Base-by-base conservation (phyloP, 1,140 invertebrate species). In the Drosophila sproati region DNA sequence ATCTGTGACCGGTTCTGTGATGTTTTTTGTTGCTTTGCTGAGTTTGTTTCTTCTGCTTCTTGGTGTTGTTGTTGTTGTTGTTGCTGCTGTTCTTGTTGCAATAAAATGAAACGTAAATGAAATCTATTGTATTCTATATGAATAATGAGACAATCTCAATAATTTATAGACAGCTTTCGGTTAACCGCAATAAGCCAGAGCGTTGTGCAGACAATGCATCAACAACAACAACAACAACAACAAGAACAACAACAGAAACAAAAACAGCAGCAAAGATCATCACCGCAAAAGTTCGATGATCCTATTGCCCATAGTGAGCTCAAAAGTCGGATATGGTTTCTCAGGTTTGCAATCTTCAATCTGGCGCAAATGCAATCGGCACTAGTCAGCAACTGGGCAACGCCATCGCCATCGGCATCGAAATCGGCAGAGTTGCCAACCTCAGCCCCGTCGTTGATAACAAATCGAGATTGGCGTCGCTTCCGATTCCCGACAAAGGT, bases 81-180 rank as follows among this genome's bases (percentile, higher is more conserved):
- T 45, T 52, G 50, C 56, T 69, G 63, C 34, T 83, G 62, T 77
- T 78, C 69, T 85, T 81, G 83, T 89, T 89, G 85, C 85, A 89
- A 89, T 89, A 89, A 89, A 89, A 89, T 85, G 68, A 85, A 89
- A 85, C 85, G 85, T 89, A 89, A 89, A 91, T 83, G 80, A 81
- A 87, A 83, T 91, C 82, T 87, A 91, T 91, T 91, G 87, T 91
- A 81, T 83, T 91, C 83, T 81, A 85, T 91, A 91, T 89, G 89
- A 91, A 91, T 91, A 91, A 89, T 91, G 85, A 91, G 89, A 91
- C 89, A 91, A 90, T 90, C 89, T 91, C 78, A 91, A 87, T 89
- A 91, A 91, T 91, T 91, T 91, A 91, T 91, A 91, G 85, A 91
- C 77, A 86, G 78, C 76, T 88, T 91, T 91, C 68, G 88, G 88